Percentiles rank a stretch among this genome's conserved stretches.
phyloP scores from a whole-genome alignment of 1,140 invertebrate genomes.

The Zaprionus ornatus region DNA sequence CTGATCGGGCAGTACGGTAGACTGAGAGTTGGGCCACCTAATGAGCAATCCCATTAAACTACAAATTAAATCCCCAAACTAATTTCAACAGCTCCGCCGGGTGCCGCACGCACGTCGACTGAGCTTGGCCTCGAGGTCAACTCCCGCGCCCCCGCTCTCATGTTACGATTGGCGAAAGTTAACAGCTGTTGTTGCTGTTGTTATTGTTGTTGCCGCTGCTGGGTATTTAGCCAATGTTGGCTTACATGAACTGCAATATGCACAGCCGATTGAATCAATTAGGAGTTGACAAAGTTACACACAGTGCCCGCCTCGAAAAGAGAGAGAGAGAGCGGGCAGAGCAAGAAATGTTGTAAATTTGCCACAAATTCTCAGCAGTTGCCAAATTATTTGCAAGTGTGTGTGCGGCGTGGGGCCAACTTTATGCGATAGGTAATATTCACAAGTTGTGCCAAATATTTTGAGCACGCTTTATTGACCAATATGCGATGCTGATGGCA shows the following conservation, averaged over 20 bases:
- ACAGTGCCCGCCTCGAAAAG: neutral
- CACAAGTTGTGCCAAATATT: constrained; percentile 70
- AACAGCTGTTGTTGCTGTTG: constrained; percentile 20
- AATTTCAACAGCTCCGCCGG: constrained; percentile 48
- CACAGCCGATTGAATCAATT: constrained; percentile 75
- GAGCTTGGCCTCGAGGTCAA: neutral
- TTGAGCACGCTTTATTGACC: constrained; percentile 73
- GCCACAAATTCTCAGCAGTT: constrained; percentile 43
- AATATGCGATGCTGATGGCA: constrained; percentile 61
- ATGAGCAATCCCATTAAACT: constrained; percentile 66
- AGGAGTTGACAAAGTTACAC: constrained; percentile 58
- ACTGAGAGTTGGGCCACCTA: constrained; percentile 38
- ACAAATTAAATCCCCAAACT: constrained; percentile 69
- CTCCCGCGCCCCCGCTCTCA: neutral
- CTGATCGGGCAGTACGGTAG: neutral
- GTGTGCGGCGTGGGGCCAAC: constrained; percentile 22
- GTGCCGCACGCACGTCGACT: neutral
- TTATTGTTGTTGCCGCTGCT: constrained; percentile 20
- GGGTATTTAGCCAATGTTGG: constrained; percentile 44
- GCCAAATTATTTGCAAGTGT: constrained; percentile 1
- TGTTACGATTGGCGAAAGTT: constrained; percentile 23
- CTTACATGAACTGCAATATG: constrained; percentile 50
- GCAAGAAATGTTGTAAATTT: constrained; percentile 2
- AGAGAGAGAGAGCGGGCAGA: neutral
- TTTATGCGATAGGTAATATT: constrained; percentile 64